phyloP scores from a whole-genome alignment of 2,113 vertebrate genomes.

The Pleuronectes platessa region DNA sequence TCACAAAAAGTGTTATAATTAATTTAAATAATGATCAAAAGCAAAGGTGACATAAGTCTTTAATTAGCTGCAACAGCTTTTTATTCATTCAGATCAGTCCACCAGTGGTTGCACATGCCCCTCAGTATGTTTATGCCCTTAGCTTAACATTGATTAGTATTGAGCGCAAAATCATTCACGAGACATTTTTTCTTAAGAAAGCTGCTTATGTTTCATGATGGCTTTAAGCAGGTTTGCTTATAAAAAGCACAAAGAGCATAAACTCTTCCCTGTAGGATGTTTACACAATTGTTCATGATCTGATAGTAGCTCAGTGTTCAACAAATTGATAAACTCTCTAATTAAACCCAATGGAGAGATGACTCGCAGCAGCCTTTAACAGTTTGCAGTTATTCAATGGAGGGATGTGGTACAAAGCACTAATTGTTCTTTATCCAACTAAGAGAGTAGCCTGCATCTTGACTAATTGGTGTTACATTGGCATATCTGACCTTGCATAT shows the following conservation, averaged over 20 bases:
- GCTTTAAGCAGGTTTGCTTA: conserved; percentile 8
- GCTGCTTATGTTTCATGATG: neutral
- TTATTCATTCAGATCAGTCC: conserved; percentile 6
- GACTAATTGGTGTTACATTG: neutral
- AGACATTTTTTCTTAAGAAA: neutral
- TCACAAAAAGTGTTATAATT: too few species aligned
- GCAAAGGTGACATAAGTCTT: too few species aligned
- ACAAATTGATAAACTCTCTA: conserved; percentile 45
- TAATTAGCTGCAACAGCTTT: neutral
- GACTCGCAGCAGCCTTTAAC: conserved; percentile 20
- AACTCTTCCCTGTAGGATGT: conserved; percentile 24
- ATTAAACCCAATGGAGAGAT: conserved; percentile 10
- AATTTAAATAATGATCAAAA: too few species aligned
- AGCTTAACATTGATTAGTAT: conserved; percentile 20
- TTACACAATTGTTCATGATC: conserved; percentile 4
- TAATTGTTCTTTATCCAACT: neutral
- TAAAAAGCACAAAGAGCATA: neutral
- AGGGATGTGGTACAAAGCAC: conserved; percentile 2
- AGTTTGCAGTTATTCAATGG: conserved; percentile 12
- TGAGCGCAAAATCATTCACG: neutral
- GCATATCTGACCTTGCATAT: neutral
- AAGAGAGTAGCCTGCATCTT: neutral
- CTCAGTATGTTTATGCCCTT: neutral
- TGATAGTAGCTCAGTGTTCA: conserved; percentile 46
- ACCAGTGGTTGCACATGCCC: too few species aligned